phyloP scores from a whole-genome alignment of 2,888 invertebrate species.

The Drosophila maculinotata region DNA sequence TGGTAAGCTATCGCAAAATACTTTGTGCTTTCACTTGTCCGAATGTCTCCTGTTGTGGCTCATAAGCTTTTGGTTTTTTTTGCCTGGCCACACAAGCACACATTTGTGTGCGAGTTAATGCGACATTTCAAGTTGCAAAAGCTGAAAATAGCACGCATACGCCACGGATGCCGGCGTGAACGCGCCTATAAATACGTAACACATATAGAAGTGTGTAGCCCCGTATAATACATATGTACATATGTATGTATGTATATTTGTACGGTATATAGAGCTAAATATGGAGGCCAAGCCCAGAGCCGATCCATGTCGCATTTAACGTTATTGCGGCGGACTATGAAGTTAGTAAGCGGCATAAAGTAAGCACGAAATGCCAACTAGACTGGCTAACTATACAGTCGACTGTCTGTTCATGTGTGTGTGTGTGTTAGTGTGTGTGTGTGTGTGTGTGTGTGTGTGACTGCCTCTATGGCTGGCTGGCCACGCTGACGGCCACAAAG shows the following conservation, averaged over 20 bases:
- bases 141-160: slow-evolving; percentile 80
- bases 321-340: slow-evolving; percentile 52
- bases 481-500: slow-evolving; percentile 79
- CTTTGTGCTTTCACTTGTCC: slow-evolving; percentile 47
- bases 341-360: slow-evolving; percentile 79
- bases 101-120: slow-evolving; percentile 55
- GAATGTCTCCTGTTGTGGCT: slow-evolving; percentile 48
- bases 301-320: slow-evolving; percentile 32
- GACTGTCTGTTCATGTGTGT: slow-evolving; percentile 27
- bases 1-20: slow-evolving; percentile 39
- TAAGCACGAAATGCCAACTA: slow-evolving; percentile 80
- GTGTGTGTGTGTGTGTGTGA: slow-evolving; percentile 49
- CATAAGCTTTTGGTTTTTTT: slow-evolving; percentile 46
- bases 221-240: slow-evolving; percentile 2
- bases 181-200: slow-evolving; percentile 55
- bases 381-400: slow-evolving; percentile 66
- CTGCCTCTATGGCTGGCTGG: slow-evolving; percentile 76
- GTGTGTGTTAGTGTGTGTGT: slow-evolving; percentile 15
- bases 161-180: slow-evolving; percentile 69
- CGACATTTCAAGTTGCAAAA: slow-evolving; percentile 58
- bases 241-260: slow-evolving; percentile 4
- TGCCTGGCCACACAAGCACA: slow-evolving; percentile 15
- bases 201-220: slow-evolving; percentile 12
- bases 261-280: slow-evolving; percentile 46
- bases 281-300: slow-evolving; percentile 55